Conservation (phyloP, 2,113 vertebrate genomes). For the Pogona vitticeps region DNA sequence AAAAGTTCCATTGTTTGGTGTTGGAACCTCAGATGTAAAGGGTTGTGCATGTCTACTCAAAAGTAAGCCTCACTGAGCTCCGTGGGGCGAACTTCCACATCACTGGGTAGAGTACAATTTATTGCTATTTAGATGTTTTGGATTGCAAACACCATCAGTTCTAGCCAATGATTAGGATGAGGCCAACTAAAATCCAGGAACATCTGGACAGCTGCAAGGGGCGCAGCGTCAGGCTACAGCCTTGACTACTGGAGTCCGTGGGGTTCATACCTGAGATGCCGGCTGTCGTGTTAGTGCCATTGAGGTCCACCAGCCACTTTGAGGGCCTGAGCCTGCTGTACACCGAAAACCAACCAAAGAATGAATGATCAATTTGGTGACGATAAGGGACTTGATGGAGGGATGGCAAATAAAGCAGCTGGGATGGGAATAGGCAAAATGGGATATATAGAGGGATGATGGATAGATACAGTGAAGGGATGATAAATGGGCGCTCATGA, state of each 20-base stretch:
- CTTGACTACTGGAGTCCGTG: background rate
- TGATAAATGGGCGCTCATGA: background rate
- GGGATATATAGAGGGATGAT: background rate
- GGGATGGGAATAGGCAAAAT: background rate
- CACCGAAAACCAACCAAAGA: constrained; percentile 42
- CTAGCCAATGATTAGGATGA: too few species aligned
- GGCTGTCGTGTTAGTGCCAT: too few species aligned
- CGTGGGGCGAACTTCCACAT: background rate
- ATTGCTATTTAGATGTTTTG: too few species aligned
- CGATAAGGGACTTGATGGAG: background rate
- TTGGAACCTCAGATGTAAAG: background rate
- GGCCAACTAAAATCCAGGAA: too few species aligned
- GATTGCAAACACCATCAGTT: too few species aligned
- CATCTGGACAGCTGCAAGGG: too few species aligned
- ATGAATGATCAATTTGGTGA: constrained; percentile 17
- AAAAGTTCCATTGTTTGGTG: background rate
- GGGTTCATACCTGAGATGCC: background rate
- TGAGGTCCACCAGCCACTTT: background rate
- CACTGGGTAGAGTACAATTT: background rate
- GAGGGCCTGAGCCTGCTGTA: background rate
- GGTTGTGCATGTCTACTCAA: background rate
- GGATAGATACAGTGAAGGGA: background rate
- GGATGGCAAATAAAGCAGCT: background rate
- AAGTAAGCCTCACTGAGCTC: background rate
- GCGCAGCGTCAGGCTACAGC: background rate